Percentiles rank a stretch among this genome's conserved stretches.
phyloP scores from a whole-genome alignment of 2,797 vertebrate genomes.

The Diplodus puntazzo region DNA sequence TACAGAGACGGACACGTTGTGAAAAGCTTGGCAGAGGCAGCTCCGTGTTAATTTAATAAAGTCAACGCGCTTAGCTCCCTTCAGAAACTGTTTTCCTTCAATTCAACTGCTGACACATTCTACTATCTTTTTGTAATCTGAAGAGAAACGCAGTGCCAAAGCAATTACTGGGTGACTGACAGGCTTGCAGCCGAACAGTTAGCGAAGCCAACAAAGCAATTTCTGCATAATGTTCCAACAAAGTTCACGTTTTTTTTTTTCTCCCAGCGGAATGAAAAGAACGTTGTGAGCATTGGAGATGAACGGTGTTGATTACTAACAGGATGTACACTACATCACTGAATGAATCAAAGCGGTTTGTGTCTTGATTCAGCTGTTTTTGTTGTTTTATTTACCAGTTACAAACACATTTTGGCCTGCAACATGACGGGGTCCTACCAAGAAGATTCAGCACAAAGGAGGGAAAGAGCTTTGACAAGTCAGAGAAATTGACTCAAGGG shows the following conservation, averaged over 20 bases:
- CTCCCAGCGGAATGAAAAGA: background rate
- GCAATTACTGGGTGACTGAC: conserved; percentile 69
- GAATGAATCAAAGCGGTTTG: background rate
- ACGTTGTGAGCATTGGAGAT: background rate
- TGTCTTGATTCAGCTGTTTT: background rate
- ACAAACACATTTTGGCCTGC: background rate
- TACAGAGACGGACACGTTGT: conserved; percentile 31
- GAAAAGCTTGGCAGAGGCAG: conserved; percentile 45
- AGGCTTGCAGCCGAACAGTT: conserved; percentile 34
- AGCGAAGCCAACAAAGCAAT: conserved; percentile 50
- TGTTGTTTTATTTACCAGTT: background rate
- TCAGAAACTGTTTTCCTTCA: conserved; percentile 49
- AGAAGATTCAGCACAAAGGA: background rate
- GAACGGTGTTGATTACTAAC: background rate
- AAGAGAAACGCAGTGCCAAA: conserved; percentile 57
- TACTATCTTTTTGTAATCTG: conserved; percentile 56
- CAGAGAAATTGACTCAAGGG: background rate
- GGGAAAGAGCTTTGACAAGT: background rate
- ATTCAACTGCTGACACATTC: conserved; percentile 62
- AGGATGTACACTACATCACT: background rate
- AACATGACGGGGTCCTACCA: background rate
- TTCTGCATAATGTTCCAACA: conserved; percentile 47
- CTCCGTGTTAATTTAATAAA: conserved; percentile 58
- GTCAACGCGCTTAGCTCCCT: conserved; percentile 35
- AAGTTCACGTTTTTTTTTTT: conserved; percentile 31